Evolutionary conservation across 2,797 vertebrate species (phyloP).

Genomic region (Notamacropus eugenii): DNA sequence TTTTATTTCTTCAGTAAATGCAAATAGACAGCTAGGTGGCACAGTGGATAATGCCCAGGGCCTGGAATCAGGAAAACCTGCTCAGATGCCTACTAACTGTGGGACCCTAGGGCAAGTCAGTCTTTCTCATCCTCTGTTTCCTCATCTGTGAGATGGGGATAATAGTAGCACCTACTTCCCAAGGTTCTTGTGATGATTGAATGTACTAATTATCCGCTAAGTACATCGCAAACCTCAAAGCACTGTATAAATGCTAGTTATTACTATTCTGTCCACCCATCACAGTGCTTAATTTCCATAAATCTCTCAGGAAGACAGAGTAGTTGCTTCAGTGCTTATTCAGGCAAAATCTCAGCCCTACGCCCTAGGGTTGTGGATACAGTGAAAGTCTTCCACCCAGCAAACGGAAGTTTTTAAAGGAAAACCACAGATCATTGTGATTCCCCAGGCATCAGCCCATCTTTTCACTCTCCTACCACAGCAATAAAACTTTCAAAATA

Average conservation of each 20-base stretch:
- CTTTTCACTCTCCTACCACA: neutral
- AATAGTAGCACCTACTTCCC: neutral
- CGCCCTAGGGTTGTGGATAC: neutral
- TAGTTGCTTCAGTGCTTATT: neutral
- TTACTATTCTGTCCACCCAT: neutral
- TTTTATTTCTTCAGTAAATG: neutral
- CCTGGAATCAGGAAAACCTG: neutral
- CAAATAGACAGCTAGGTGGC: neutral
- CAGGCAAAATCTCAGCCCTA: constrained; percentile 8
- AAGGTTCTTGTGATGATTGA: neutral
- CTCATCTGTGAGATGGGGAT: neutral
- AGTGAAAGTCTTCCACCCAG: constrained; percentile 13
- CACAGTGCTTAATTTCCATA: neutral
- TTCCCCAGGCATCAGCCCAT: neutral
- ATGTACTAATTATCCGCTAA: neutral
- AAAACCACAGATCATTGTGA: constrained; percentile 21
- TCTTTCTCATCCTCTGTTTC: neutral
- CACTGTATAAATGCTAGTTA: neutral
- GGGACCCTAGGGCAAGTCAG: neutral
- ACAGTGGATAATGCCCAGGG: neutral
- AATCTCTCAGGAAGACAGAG: neutral
- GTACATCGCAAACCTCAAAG: neutral
- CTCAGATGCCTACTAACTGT: neutral
- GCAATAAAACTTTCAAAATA: constrained; percentile 39
- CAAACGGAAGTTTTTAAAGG: constrained; percentile 16